Percentiles rank a stretch among this genome's conserved stretches.
Conservation (phyloP, 2,113 vertebrate species). For the Siniperca chuatsi region DNA sequence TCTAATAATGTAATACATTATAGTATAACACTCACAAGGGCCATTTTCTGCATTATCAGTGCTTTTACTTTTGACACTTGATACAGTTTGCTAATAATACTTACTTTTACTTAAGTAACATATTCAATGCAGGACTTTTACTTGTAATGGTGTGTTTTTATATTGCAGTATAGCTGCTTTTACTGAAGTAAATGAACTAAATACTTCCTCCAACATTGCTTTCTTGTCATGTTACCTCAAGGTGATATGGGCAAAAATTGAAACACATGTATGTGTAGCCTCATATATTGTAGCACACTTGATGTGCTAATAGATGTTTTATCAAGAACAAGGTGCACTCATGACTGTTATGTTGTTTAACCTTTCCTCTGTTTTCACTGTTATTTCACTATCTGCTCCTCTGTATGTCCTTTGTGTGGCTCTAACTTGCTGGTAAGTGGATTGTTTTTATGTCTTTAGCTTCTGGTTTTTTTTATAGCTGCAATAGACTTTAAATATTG, state of each 20-base stretch:
- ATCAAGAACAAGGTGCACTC: background rate
- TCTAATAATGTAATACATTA: background rate
- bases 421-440: background rate
- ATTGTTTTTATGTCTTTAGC: background rate
- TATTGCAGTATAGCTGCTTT: background rate
- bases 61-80: no score
- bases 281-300: background rate
- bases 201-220: background rate
- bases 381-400: background rate
- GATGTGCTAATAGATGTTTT: background rate
- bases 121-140: background rate
- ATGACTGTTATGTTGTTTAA: background rate
- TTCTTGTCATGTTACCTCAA: background rate
- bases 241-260: background rate
- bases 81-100: no score
- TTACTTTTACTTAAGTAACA: background rate
- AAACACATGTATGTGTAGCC: background rate
- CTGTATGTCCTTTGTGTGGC: background rate
- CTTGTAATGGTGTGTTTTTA: background rate
- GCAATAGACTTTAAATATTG: background rate
- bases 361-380: conserved; percentile 8
- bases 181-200: background rate
- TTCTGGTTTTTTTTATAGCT: no score
- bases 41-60: background rate
- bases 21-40: no score